Conservation (phyloP, 2,797 vertebrate genomes). For the Gymnothorax reevesii region DNA sequence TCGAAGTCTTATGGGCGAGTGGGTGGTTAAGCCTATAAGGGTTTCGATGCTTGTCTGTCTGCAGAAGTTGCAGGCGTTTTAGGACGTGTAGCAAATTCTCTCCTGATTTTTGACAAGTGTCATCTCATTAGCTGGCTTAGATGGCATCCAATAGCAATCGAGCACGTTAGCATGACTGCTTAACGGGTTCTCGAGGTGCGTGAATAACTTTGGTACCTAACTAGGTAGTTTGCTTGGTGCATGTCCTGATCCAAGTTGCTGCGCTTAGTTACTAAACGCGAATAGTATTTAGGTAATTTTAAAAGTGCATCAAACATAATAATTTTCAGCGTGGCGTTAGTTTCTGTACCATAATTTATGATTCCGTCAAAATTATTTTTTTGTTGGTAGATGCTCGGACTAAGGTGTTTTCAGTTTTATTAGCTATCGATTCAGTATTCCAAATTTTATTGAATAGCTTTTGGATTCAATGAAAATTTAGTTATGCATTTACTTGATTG, state of each 20-base stretch:
- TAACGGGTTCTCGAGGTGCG: background rate
- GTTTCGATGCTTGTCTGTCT: background rate
- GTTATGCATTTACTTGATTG: background rate
- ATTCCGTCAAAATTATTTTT: background rate
- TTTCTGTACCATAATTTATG: background rate
- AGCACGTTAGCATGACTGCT: conserved; percentile 14
- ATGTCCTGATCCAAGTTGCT: background rate
- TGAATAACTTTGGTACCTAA: background rate
- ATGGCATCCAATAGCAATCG: conserved; percentile 23
- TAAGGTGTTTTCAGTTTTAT: background rate
- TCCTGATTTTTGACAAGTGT: background rate
- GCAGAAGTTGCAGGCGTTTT: background rate
- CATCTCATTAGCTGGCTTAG: background rate
- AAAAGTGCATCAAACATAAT: background rate
- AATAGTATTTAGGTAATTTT: background rate
- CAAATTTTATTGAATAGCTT: no score
- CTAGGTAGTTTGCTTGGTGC: no score
- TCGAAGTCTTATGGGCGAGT: background rate
- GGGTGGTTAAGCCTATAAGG: background rate
- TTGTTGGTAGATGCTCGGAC: background rate
- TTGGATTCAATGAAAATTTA: background rate
- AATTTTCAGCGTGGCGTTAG: background rate
- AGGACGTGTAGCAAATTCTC: background rate
- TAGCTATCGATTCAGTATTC: no score
- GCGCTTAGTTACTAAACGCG: no score